Evolutionary conservation across 2,888 invertebrate species (phyloP), one percentile per base, ranked within the genome.

Genomic region (Imbricaverruca yamaguchii): DNA sequence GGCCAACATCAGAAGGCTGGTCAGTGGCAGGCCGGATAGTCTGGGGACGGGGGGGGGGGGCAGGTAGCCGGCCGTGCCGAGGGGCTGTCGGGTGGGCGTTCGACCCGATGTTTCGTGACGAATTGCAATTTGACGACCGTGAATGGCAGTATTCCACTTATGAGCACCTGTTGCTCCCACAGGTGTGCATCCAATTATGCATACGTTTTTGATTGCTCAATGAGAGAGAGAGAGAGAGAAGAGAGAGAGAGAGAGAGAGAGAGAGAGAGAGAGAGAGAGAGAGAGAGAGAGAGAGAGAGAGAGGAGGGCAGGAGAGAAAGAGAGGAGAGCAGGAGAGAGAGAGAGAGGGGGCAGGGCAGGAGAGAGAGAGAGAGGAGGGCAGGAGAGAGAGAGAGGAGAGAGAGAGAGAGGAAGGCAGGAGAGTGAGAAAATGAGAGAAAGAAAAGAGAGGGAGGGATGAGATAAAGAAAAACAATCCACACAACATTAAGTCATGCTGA

Each of bases 241-340:
- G 63, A 67, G 21, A 23, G 65, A 56, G 65, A 61, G 39, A 39
- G 63, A 61, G 63, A 67, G 53, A 23, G 18, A 25, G n/a, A 63
- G 80, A 59, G 82, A 67, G 55, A 79, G 78, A 23, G 18, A 55
- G 53, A 69, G n/a, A 77, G 57, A 74, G 55, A 57, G 67, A 59
- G 53, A 74, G 23, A 79, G 63, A 65, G 53, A 53, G 77, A 77
- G 23, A 25, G 80, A 61, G 59, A 61, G 67, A 86, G 88, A 88
- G 87, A 87, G 86, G 86, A 84, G 84, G 81, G 85, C 85, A n/a
- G 85, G 86, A 86, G 86, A 85, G 87, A 86, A 82, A 85, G 84
- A 84, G 84, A 85, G 84, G 55, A 53, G 61, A 53, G 53, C 63
- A 21, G 69, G 80, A 59, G 82, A 80, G 63, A 78, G 74, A 57